Conservation (phyloP, 1,140 invertebrate species). For the Yoshiicerus persimilis region DNA sequence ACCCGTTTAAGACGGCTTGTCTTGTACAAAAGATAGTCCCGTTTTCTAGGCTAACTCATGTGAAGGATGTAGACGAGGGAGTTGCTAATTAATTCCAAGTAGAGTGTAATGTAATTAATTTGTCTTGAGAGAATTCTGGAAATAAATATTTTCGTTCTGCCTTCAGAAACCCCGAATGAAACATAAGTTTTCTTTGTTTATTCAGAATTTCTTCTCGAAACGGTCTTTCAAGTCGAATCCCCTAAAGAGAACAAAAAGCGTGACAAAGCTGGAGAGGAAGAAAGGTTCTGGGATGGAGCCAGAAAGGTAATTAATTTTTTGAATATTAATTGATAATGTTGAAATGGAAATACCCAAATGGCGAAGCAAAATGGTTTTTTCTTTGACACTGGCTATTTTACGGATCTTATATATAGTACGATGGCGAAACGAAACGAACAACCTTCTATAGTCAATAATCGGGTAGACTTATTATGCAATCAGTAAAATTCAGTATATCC, state of each 20-base stretch:
- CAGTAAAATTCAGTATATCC: no score
- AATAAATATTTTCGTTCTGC: background rate
- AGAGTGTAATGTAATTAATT: background rate
- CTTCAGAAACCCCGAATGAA: background rate
- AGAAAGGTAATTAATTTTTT: conserved; percentile 55
- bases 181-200: conserved; percentile 28
- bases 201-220: conserved; percentile 86
- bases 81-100: background rate
- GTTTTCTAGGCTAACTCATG: no score
- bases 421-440: no score
- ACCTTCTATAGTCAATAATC: no score
- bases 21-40: no score
- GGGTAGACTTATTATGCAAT: no score
- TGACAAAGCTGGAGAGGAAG: conserved; percentile 83
- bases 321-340: conserved; percentile 3
- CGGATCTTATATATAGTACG: no score
- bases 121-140: background rate
- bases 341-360: background rate
- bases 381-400: no score
- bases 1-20: no score
- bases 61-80: background rate
- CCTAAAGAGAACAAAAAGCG: conserved; percentile 86
- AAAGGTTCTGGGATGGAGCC: conserved; percentile 56
- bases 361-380: background rate
- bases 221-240: conserved; percentile 82